Conservation (phyloP, 2,113 vertebrate genomes). For the Tamias sibiricus region DNA sequence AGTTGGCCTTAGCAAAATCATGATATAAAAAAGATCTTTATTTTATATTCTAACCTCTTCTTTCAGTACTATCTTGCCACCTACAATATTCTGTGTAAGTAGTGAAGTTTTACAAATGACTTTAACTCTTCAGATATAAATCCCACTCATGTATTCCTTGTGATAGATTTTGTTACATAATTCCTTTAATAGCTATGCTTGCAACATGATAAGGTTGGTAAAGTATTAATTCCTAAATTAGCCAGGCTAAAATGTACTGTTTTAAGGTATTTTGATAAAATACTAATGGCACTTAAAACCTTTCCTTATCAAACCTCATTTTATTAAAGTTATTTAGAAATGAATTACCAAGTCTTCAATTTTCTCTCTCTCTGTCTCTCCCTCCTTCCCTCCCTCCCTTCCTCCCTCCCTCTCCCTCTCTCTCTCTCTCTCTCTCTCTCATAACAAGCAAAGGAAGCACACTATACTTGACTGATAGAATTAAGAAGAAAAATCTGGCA, state of each 20-base stretch:
- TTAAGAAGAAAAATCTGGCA: slow-evolving; percentile 32
- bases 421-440: neutral
- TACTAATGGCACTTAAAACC: slow-evolving; percentile 47
- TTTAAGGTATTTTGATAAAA: slow-evolving; percentile 43
- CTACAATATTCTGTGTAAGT: neutral
- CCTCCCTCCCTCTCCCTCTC: neutral
- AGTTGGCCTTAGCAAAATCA: slow-evolving; percentile 12
- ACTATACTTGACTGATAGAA: neutral
- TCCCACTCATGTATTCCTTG: slow-evolving; percentile 6
- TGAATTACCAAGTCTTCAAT: neutral
- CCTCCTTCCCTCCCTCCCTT: neutral
- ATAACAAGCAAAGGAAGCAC: neutral
- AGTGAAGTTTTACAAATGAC: slow-evolving; percentile 30
- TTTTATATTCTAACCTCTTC: neutral
- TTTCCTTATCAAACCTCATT: slow-evolving; percentile 23
- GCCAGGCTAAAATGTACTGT: slow-evolving; percentile 11
- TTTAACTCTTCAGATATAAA: slow-evolving; percentile 59
- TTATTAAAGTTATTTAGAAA: slow-evolving; percentile 59
- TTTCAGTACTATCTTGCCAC: slow-evolving; percentile 39
- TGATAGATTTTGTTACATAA: slow-evolving; percentile 52
- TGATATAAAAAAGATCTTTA: neutral
- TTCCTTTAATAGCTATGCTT: slow-evolving; percentile 9
- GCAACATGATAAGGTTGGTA: neutral
- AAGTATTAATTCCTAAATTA: slow-evolving; percentile 60
- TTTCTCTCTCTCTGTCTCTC: neutral